Base-by-base conservation (phyloP, 2,888 invertebrate genomes). In the Agonopterix alstromeriana region DNA sequence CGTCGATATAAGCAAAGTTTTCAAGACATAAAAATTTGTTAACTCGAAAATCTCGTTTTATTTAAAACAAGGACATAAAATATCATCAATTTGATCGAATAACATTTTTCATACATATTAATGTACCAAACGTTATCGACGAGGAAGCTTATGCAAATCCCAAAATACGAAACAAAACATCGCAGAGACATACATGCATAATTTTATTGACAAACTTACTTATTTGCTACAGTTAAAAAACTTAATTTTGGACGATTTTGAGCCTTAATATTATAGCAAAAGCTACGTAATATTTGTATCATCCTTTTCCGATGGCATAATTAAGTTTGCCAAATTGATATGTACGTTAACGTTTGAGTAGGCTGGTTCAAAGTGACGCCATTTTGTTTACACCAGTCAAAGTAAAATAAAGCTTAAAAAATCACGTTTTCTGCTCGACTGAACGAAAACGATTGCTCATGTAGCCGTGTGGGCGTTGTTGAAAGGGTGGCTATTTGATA, bases 351-450 rank as follows among this genome's bases (percentile, higher is more conserved):
- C 52, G 50, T 45, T 36, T 52, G 44, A 45, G 44, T 53, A 52
- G 52, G 51, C 49, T 42, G 53, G 54, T 54, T 56, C 55, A 55
- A 56, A 56, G 53, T 46, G 45, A 11, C 43, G 50, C 45, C 48
- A 43, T 48, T 48, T 46, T 53, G 55, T 50, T 48, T 51, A 50
- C 54, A 27, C 27, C 27, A 47, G 54, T 53, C 53, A 52, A 51
- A 55, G 50, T 48, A 43, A 48, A 48, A 49, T 46, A 51, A 52
- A 53, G 48, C 51, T 55, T 48, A 49, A 50, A 57, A 57, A 55
- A 56, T 51, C 50, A 49, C 43, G 53, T 52, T 57, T 57, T 57
- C 57, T 51, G 53, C 57, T 57, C 48, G 45, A 46, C 43, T 47
- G 53, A 48, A 52, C 47, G 57, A 53, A 55, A 53, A 44, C 47